These are phyloP conservation scores for Isurus oxyrinchus DNA, from an alignment of 2,113 vertebrate species.

Conservation along the genomic window DNA sequence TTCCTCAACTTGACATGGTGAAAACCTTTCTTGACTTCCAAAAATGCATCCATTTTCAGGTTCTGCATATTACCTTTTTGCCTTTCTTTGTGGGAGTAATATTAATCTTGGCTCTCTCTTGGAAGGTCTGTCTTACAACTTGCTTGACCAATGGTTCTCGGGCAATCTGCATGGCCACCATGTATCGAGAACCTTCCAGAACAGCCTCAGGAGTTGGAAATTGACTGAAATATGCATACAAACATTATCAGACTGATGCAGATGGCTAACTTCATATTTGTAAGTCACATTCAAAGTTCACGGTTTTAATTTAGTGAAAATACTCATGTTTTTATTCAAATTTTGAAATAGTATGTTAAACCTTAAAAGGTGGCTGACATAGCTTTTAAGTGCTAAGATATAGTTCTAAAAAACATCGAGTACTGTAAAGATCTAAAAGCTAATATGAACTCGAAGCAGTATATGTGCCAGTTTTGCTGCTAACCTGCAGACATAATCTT, in stretches of 20 bases:
- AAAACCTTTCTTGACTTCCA: not conserved
- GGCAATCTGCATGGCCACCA: constrained; percentile 96
- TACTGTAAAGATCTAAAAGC: not conserved
- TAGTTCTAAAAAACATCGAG: not conserved
- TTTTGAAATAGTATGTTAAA: not conserved
- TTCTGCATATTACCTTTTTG: constrained; percentile 72
- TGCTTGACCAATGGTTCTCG: constrained; percentile 92
- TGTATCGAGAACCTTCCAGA: constrained; percentile 91
- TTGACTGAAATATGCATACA: constrained; percentile 61
- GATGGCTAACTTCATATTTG: not conserved
- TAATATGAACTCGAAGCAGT: not conserved
- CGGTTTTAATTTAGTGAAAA: not conserved
- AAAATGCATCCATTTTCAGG: not conserved
- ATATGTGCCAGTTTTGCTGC: not conserved
- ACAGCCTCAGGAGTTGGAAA: constrained; percentile 82
- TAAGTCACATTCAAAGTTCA: not conserved
- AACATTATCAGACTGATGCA: not conserved
- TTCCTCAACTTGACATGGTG: not conserved
- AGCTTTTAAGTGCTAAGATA: not conserved
- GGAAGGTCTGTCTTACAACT: constrained; percentile 92
- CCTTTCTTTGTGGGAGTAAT: constrained; percentile 93
- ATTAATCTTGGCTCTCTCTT: constrained; percentile 94
- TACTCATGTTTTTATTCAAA: not conserved
- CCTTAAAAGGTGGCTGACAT: not conserved
- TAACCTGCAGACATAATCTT: constrained; percentile 92